Conservation (phyloP, 2,888 invertebrate species). For the Harpagoxenus sublaevis region DNA sequence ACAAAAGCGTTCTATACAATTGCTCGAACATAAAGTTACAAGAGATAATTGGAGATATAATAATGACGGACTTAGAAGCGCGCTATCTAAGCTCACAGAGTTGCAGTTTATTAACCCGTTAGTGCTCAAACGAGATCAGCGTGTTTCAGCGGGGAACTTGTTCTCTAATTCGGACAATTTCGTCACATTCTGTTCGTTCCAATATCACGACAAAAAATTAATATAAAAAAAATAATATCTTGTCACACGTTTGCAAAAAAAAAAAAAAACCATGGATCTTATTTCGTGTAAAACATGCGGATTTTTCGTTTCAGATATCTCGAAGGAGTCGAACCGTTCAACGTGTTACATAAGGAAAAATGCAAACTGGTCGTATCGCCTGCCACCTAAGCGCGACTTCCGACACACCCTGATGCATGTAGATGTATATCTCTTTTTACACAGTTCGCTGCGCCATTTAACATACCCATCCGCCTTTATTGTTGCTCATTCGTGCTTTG, state of each 20-base stretch:
- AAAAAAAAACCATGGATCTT: too few relatives aligned
- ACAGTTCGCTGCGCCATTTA: constrained; percentile 55
- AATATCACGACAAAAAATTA: neutral
- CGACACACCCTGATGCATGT: constrained; percentile 52
- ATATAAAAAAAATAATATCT: neutral
- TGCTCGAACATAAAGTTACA: constrained; percentile 38
- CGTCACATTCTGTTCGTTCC: neutral
- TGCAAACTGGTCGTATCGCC: constrained; percentile 23
- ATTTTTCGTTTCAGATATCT: neutral
- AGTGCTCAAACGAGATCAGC: constrained; percentile 26
- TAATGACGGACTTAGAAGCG: constrained; percentile 32
- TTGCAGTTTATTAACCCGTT: constrained; percentile 38
- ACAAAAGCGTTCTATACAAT: constrained; percentile 34
- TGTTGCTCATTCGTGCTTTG: constrained; percentile 50
- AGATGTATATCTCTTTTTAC: constrained; percentile 53
- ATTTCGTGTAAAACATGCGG: neutral
- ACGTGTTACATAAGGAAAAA: constrained; percentile 5
- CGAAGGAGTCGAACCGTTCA: constrained; percentile 8
- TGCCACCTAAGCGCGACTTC: constrained; percentile 49
- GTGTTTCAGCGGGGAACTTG: neutral
- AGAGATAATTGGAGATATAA: constrained; percentile 40
- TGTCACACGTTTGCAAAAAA: neutral
- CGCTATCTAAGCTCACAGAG: constrained; percentile 23
- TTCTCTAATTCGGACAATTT: neutral
- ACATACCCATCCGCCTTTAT: constrained; percentile 50